Evolutionary conservation across 2,888 invertebrate genomes (phyloP).

Genomic region (Hermaeophaga mercurialis): DNA sequence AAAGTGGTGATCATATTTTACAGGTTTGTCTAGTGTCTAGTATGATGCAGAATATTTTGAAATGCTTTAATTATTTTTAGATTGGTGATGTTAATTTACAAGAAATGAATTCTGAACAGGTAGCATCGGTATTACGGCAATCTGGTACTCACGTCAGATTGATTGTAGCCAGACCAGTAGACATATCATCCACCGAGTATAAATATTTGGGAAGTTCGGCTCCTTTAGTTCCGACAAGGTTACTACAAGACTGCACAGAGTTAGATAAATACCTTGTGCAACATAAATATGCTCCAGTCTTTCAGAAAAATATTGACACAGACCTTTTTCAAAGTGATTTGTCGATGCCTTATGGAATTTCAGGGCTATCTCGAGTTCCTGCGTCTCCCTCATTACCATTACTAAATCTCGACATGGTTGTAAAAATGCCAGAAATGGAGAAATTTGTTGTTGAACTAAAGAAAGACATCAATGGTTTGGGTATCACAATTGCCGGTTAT

Average conservation of each 20-base stretch:
- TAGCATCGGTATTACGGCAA: constrained; percentile 92
- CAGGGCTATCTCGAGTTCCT: constrained; percentile 53
- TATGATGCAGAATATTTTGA: too few species aligned
- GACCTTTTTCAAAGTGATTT: constrained; percentile 56
- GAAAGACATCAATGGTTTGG: constrained; percentile 91
- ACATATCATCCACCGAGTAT: constrained; percentile 67
- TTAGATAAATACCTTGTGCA: constrained; percentile 85
- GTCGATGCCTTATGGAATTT: constrained; percentile 44
- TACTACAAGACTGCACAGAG: constrained; percentile 86
- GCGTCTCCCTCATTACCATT: constrained; percentile 58
- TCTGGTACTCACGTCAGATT: constrained; percentile 94
- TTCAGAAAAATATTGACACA: constrained; percentile 52
- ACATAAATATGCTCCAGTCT: constrained; percentile 79
- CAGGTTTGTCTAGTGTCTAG: constrained; percentile 69
- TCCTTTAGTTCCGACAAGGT: constrained; percentile 70
- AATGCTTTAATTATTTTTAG: constrained; percentile 42
- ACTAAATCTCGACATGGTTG: constrained; percentile 60
- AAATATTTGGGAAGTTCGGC: constrained; percentile 64
- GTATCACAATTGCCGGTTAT: constrained; percentile 95
- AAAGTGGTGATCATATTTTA: constrained; percentile 97
- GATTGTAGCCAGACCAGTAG: constrained; percentile 91
- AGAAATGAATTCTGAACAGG: constrained; percentile 98
- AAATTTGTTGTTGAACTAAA: constrained; percentile 91
- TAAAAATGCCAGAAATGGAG: constrained; percentile 88
- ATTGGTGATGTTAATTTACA: constrained; percentile 72